A percentile compares a stretch with the other conserved stretches of the same genome.
Evolutionary conservation across 1,140 invertebrate species (phyloP).

Genomic region (Battus philenor): DNA sequence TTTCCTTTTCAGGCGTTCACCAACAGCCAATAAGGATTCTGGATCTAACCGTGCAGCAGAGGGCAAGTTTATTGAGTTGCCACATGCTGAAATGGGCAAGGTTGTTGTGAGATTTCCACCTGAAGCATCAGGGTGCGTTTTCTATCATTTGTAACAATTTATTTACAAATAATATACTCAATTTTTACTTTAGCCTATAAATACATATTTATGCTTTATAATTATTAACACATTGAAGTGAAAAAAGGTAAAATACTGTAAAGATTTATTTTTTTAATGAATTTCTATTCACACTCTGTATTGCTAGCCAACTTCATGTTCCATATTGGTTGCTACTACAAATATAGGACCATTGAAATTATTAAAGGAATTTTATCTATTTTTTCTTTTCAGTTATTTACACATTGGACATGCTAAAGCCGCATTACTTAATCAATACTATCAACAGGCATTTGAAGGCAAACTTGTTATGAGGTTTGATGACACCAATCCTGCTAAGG

Average conservation of each 20-base stretch:
- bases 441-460: slow-evolving; percentile 95
- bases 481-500: slow-evolving; percentile 99
- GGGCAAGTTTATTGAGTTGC: slow-evolving; percentile 97
- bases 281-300: too few relatives aligned
- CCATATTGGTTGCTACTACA: too few relatives aligned
- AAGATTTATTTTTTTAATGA: too few relatives aligned
- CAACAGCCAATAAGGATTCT: slow-evolving; percentile 39
- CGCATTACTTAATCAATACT: slow-evolving; percentile 98
- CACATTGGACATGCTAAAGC: slow-evolving; percentile 99
- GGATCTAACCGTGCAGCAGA: slow-evolving; percentile 81
- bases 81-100: slow-evolving; percentile 96
- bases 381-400: slow-evolving; percentile 87
- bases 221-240: too few relatives aligned
- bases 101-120: slow-evolving; percentile 98
- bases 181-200: too few relatives aligned
- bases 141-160: slow-evolving; percentile 16
- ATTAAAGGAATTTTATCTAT: too few relatives aligned
- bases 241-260: too few relatives aligned
- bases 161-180: too few relatives aligned
- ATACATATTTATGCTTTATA: too few relatives aligned
- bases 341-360: too few relatives aligned
- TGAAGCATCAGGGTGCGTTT: slow-evolving; percentile 92
- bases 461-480: slow-evolving; percentile 99
- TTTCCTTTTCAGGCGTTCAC: slow-evolving; percentile 43
- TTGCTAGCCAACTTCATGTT: too few relatives aligned